Evolutionary conservation across 2,888 invertebrate genomes (phyloP).

Genomic region (Axea sp.): DNA sequence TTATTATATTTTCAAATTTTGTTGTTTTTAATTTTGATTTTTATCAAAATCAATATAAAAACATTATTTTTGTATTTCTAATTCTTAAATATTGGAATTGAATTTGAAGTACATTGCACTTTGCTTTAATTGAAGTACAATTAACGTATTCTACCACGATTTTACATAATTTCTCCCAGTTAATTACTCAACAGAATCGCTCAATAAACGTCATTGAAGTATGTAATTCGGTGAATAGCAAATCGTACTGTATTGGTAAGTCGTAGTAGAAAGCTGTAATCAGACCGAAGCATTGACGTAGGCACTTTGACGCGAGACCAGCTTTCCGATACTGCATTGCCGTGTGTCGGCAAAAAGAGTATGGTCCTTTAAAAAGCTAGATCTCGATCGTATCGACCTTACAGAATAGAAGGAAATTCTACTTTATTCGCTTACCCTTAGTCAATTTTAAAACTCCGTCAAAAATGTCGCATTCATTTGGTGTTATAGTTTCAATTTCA

Average conservation of each 20-base stretch:
- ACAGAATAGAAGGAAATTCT: conserved; percentile 52
- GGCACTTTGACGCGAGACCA: conserved; percentile 18
- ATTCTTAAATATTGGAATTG: no score
- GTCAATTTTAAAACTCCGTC: conserved; percentile 33
- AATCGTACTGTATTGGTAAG: conserved; percentile 39
- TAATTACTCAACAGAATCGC: conserved; percentile 54
- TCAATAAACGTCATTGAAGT: conserved; percentile 53
- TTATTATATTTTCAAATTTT: no score
- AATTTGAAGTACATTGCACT: no score
- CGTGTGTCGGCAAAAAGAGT: conserved; percentile 46
- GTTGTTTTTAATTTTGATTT: no score
- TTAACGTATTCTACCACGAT: conserved; percentile 23
- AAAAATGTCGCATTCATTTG: conserved; percentile 33
- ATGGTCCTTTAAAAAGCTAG: conserved; percentile 28
- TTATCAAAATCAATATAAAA: no score
- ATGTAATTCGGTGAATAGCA: conserved; percentile 45
- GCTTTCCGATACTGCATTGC: conserved; percentile 49
- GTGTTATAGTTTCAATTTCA: background rate
- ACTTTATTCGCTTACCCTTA: conserved; percentile 29
- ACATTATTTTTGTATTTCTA: no score
- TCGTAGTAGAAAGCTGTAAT: conserved; percentile 53
- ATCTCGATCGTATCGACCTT: conserved; percentile 52
- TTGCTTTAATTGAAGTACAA: conserved; percentile 24
- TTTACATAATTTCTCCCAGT: conserved; percentile 44
- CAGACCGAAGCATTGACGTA: conserved; percentile 41